phyloP scores from a whole-genome alignment of 37 sponge, comb jelly and placozoan genomes.

The Agelas oroides region DNA sequence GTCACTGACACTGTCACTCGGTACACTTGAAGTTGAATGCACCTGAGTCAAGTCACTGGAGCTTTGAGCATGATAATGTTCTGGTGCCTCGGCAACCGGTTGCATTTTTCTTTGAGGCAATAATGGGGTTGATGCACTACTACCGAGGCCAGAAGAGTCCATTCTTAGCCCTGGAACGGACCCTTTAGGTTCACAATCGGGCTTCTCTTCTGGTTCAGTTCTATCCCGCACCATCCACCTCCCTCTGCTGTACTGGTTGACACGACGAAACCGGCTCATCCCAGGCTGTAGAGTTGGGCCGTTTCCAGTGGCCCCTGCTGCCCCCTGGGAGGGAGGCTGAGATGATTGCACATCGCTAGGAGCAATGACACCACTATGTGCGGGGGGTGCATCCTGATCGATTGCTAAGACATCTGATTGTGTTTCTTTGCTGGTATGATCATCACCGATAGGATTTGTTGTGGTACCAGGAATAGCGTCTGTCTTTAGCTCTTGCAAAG shows the following conservation, averaged over 20 bases:
- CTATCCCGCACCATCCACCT: conserved; percentile 37
- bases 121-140: neutral
- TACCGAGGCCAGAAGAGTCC: neutral
- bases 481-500: neutral
- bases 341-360: neutral
- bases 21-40: neutral
- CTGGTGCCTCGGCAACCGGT: neutral
- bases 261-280: conserved; percentile 23
- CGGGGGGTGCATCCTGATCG: neutral
- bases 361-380: no score
- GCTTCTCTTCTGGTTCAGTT: conserved; percentile 20
- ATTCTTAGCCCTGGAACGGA: no score
- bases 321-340: no score
- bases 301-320: neutral
- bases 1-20: neutral
- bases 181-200: neutral
- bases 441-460: no score
- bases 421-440: neutral
- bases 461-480: no score
- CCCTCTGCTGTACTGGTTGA: conserved; percentile 35
- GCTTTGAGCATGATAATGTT: conserved; percentile 3
- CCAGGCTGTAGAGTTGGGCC: conserved; percentile 27
- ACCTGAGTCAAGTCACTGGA: conserved; percentile 3
- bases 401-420: no score
- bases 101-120: neutral